Base-by-base conservation (phyloP, 2,888 invertebrate species). In the Eumacrocentrus americanus region DNA sequence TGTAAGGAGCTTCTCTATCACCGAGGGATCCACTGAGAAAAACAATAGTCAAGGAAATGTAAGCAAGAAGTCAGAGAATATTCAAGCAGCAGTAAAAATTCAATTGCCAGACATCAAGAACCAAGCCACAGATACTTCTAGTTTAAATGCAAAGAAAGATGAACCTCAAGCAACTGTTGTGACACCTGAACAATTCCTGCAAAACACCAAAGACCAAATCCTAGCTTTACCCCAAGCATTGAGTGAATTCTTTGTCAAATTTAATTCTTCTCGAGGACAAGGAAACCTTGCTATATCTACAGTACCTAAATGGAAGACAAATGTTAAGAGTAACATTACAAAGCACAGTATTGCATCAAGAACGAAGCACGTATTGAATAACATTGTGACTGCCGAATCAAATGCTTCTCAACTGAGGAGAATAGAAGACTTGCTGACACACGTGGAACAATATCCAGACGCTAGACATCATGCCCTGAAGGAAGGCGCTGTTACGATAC, bases 381-480 rank as follows among this genome's bases (percentile, higher is more conserved):
- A 87, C n/a, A 82, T 91, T 52, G 80, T 81, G 34, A 81, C 81
- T 6, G 88, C 89, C 0, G 84, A 85, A 71, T 84, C 83, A 1
- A 79, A 82, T 11, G 82, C 83, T 14, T 87, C 88, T 2, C 85
- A 84, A 65, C 78, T 86, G 63, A 83, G 84, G 52, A 83, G 90
- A 69, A 80, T 91, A 0, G 89, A 90, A 72, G 88, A 90, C 70
- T 83, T 94, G 47, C 85, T 90, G 38, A 81, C 82, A 0, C 92
- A 94, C 76, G 80, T 94, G n/a, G 84, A 87, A 66, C 85, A 88
- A 69, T 90, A 89, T 81, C 91, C 91, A 0, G 89, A 91, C 71
- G 87, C 91, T 2, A 84, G 89, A 70, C 87, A 88, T 74, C 84
- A 87, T 64, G 91, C 91, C 65, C 86, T 90, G 46, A 91, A 90